Base-by-base conservation (phyloP, 2,888 invertebrate species). In the Shargacucullia verbasci region DNA sequence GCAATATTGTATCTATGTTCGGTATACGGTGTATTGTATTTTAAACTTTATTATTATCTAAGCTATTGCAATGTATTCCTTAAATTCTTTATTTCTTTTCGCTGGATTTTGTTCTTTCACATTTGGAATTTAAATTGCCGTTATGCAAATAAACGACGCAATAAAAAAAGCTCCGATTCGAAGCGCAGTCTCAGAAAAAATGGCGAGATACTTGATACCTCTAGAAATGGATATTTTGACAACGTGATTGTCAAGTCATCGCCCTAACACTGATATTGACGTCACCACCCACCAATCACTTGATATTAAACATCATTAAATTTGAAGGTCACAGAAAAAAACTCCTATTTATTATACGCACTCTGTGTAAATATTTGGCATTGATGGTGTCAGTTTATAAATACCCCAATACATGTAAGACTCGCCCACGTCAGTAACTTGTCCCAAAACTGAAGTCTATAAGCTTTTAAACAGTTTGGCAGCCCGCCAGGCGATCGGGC, bases 401-500 rank as follows among this genome's bases (percentile, higher is more conserved):
- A n/a, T n/a, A n/a, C n/a, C n/a, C n/a, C n/a, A n/a, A n/a, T 25
- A 13, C 13, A 20, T 20, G 4, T 20, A 43, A 53, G 46, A 35
- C 49, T 53, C 74, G 76, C 79, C 73, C 44, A 50, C 73, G 60
- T 69, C 57, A 52, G 27, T 63, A 58, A 57, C 63, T 77, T 75
- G 70, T 61, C 64, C 76, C 76, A 78, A 67, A 64, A 67, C 78
- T 69, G 58, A 66, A 77, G 78, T 77, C 78, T 77, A 81, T 83
- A 81, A 84, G 86, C 81, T 84, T 85, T 84, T 82, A 85, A 86
- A 85, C 85, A 85, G 85, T 75, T 85, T 90, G 90, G 90, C 89
- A 61, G 35, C 11, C 15, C 53, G 89, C 91, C 91, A 91, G 77
- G 66, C 81, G 83, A 79, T 76, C 87, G 89, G 86, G 77, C 89